A percentile compares a stretch with the other conserved stretches of the same genome.
phyloP scores from a whole-genome alignment of 92 coral and sea anemone genomes.

The Epizoanthus fatuus region DNA sequence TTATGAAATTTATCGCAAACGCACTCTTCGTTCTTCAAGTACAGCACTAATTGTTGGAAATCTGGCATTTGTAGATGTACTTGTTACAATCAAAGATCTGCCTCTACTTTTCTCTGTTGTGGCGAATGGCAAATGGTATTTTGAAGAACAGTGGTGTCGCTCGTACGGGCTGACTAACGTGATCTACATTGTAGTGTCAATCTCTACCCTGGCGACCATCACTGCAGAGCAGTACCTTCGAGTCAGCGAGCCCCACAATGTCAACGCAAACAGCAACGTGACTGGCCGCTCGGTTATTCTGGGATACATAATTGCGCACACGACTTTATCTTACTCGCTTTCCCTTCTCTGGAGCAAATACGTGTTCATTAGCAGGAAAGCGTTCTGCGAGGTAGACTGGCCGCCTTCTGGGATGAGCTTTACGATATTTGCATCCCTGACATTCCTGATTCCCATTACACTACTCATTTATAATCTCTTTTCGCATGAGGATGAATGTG shows the following conservation, averaged over 20 bases:
- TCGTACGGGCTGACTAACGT: conserved; percentile 97
- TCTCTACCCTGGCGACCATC: conserved; percentile 96
- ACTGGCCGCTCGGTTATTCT: conserved; percentile 77
- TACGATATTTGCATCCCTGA: conserved; percentile 79
- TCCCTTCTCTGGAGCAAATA: conserved; percentile 98
- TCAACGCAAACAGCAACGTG: conserved; percentile 16
- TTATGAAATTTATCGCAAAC: conserved; percentile 88
- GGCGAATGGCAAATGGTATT: conserved; percentile 92
- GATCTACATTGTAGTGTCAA: conserved; percentile 95
- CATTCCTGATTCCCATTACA: conserved; percentile 87
- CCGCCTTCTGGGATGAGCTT: conserved; percentile 91
- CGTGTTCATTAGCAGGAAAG: conserved; percentile 96
- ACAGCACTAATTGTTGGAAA: conserved; percentile 97
- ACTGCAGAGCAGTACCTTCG: conserved; percentile 91
- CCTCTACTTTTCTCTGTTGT: conserved; percentile 90
- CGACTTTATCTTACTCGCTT: conserved; percentile 95
- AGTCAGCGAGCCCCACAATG: conserved; percentile 60
- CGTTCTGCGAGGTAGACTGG: conserved; percentile 97
- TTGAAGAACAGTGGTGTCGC: conserved; percentile 98
- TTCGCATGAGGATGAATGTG: conserved; percentile 63
- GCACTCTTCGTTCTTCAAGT: conserved; percentile 93
- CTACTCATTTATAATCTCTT: conserved; percentile 88
- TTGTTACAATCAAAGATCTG: conserved; percentile 95
- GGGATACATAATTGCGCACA: conserved; percentile 98
- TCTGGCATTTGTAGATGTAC: conserved; percentile 94